Base-by-base conservation (phyloP, 1,140 invertebrate species). In the Cyclargus thomasi region DNA sequence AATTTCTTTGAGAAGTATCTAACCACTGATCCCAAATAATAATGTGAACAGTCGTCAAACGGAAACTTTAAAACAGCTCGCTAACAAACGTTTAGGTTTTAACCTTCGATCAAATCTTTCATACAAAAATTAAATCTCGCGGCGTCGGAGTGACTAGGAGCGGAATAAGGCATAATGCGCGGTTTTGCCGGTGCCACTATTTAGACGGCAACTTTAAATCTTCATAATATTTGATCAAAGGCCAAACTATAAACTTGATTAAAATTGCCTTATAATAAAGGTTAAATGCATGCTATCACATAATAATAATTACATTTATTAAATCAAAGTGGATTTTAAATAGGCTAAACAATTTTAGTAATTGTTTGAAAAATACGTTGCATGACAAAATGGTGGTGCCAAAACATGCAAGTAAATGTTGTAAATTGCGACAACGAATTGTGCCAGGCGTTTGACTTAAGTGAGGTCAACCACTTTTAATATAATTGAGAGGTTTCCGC, bases 381-480 rank as follows among this genome's bases (percentile, higher is more conserved):
- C 55, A 59, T 59, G 55, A 20, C 55, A 20, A 59, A 59, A 59
- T 59, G 55, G 17, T 11, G 17, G 55, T 55, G 53, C 55, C 55
- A 59, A 59, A 59, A 59, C 55, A 59, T 21, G 55, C 20, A 20
- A 59, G 55, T 59, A 59, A 59, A 59, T 20, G 55, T 6, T 21
- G 7, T 21, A 59, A 59, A 59, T 59, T 59, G 55, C 55, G 18
- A 59, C 53, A 17, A 53, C 55, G 55, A 59, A 59, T 59, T 59
- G 55, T 59, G 55, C 55, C 55, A 59, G 21, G 18, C 17, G 53
- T 18, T 17, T 18, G 18, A 59, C 17, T 59, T 59, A 10, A 20
- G n/a, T 55, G 55, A 59, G 55, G 55, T 59, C 55, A 11, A 20
- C 55, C 55, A 59, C 55, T 59, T 21, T 11, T 55, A 55, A 14